phyloP scores from a whole-genome alignment of 2,888 invertebrate genomes.

The Meliscaeva auricollis region DNA sequence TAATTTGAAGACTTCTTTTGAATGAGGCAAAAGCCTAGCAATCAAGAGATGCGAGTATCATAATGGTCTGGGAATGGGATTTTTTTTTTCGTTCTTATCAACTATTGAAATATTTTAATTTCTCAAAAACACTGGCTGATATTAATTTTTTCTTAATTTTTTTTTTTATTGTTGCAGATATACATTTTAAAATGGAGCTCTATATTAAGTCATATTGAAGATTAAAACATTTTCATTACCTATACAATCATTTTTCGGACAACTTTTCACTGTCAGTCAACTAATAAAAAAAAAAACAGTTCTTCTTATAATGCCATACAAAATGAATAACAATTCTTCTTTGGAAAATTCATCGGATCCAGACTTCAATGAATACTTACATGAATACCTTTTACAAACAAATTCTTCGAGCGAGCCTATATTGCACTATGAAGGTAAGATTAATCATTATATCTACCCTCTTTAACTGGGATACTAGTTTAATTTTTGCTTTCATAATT shows the following conservation, averaged over 20 bases:
- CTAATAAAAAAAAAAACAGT: constrained; percentile 10
- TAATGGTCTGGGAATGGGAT: too few species aligned
- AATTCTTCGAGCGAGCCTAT: constrained; percentile 82
- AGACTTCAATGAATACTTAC: constrained; percentile 83
- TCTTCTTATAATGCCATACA: constrained; percentile 76
- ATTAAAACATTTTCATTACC: neutral
- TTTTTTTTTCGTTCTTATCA: too few species aligned
- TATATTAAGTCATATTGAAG: constrained; percentile 22
- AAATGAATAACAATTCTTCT: constrained; percentile 80
- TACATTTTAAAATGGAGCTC: constrained; percentile 50
- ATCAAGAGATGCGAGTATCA: too few species aligned
- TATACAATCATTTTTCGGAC: neutral
- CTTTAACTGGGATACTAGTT: neutral
- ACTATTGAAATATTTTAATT: too few species aligned
- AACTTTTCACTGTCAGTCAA: constrained; percentile 17
- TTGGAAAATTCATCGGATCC: constrained; percentile 82
- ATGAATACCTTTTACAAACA: constrained; percentile 82
- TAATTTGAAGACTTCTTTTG: too few species aligned
- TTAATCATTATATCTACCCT: neutral
- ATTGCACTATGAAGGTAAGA: constrained; percentile 82
- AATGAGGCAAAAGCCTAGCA: too few species aligned
- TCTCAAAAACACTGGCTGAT: too few species aligned
- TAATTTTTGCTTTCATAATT: constrained; percentile 78
- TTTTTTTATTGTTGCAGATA: constrained; percentile 36
- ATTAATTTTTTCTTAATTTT: neutral